Evolutionary conservation across 2,113 vertebrate species (phyloP).

Genomic region (Dolichotis patagonum): DNA sequence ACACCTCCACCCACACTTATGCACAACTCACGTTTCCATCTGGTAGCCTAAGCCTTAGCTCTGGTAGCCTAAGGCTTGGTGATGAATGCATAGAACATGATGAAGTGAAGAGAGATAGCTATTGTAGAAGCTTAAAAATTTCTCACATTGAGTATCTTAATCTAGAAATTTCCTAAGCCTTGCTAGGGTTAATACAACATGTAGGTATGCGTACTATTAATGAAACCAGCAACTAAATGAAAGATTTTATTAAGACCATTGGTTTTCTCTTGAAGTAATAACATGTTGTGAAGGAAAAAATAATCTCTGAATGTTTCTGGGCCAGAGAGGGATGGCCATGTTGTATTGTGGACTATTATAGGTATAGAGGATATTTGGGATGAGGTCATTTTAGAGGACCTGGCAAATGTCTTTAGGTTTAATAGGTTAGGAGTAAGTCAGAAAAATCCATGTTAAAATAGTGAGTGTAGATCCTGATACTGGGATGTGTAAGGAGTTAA

Average conservation of each 20-base stretch:
- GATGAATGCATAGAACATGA: background rate
- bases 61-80: background rate
- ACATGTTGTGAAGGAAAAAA: background rate
- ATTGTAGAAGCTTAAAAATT: background rate
- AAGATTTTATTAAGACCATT: background rate
- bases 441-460: background rate
- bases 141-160: background rate
- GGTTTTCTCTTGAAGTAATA: conserved; percentile 2
- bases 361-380: background rate
- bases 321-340: background rate
- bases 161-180: background rate
- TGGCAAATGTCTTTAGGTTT: background rate
- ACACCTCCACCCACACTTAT: background rate
- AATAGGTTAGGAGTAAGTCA: background rate
- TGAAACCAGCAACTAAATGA: background rate
- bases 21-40: background rate
- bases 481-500: background rate
- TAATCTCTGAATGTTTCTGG: background rate
- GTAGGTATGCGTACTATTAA: background rate
- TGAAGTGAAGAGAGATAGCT: background rate
- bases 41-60: no score
- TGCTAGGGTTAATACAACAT: background rate
- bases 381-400: background rate
- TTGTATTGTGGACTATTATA: background rate
- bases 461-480: background rate